Base-by-base conservation (phyloP, 1,140 invertebrate genomes). In the Monomorium pharaonis region DNA sequence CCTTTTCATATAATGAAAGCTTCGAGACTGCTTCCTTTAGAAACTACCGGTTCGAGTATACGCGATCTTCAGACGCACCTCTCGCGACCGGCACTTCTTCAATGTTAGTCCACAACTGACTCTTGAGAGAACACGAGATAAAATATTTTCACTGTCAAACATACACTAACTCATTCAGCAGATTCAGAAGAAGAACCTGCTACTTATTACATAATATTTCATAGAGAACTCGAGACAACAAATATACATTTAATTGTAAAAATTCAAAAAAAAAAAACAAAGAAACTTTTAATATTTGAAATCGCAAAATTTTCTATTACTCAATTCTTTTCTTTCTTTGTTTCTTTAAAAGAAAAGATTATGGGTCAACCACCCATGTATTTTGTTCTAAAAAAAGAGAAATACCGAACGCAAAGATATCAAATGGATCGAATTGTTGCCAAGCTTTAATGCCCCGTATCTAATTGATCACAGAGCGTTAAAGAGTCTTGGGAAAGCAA, bases 101-200 rank as follows among this genome's bases (percentile, higher is more conserved):
- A 16, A 54, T 80, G 62, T 80, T 80, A 10, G 62, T 44, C 47
- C 27, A 67, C 21, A 69, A 80, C 7, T 14, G 16, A 69, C 77
- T 80, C 77, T 80, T 18, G 77, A 80, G 21, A 69, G 33, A n/a
- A 56, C 33, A 54, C 30, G 63, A 37, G 76, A 67, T 49, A 47
- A 80, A 69, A 54, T 80, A 51, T 69, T 65, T 80, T 80, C 62
- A 54, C 33, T 56, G 47, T 37, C 4, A 51, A 80, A 69, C 21
- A 5, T 65, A 49, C 16, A 54, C 62, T 14, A 33, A 27, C 21
- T 42, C 47, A 27, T n/a, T n/a, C n/a, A n/a, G n/a, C n/a, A 69
- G 16, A 54, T 42, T 44, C 63, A 44, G n/a, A 10, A 18, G 24
- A 16, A 51, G 3, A n/a, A 18, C 16, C 27, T 65, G 33, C n/a